phyloP scores from a whole-genome alignment of 2,888 invertebrate genomes.

The Macrophya annulata region DNA sequence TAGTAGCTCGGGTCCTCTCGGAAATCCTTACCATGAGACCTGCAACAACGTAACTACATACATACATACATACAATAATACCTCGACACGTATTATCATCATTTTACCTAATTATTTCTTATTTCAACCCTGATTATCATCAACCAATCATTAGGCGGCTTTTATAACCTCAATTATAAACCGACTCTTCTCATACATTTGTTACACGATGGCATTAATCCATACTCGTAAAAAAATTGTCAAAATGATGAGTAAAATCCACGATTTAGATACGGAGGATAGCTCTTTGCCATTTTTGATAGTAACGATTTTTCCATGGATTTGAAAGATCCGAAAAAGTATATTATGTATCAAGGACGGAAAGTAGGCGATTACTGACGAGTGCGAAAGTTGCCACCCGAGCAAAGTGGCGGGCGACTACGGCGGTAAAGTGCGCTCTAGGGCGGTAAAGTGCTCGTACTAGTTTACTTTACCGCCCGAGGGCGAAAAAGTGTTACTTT shows the following conservation, averaged over 20 bases:
- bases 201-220: no score
- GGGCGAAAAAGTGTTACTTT: no score
- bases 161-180: conserved; percentile 50
- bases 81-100: conserved; percentile 61
- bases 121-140: conserved; percentile 67
- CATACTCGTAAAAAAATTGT: background rate
- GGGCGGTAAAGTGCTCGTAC: no score
- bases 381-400: no score
- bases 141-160: conserved; percentile 63
- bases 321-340: no score
- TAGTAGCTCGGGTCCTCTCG: background rate
- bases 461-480: no score
- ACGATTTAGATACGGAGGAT: background rate
- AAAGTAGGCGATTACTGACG: no score
- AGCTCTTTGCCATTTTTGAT: background rate
- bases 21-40: background rate
- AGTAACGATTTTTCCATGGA: background rate
- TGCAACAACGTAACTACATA: no score
- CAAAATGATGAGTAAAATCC: background rate
- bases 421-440: no score
- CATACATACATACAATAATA: background rate
- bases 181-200: no score
- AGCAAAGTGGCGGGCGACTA: no score
- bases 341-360: no score
- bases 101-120: conserved; percentile 66